phyloP scores from a whole-genome alignment of 2,888 invertebrate genomes.

The Brenthis hecate region DNA sequence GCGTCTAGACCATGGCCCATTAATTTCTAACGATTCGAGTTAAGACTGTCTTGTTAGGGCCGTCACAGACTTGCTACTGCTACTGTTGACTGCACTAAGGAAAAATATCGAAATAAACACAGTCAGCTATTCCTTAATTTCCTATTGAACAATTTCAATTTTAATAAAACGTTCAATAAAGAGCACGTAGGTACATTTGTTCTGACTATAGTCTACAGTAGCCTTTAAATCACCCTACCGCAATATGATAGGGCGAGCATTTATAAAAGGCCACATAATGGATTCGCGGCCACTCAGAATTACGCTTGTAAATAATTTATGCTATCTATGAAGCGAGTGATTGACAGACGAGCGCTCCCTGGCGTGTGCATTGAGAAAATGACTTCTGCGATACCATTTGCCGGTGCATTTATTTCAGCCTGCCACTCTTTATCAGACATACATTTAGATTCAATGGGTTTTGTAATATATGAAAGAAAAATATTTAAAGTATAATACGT shows the following conservation, averaged over 20 bases:
- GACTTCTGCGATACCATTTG: constrained; percentile 32
- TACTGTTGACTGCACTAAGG: background rate
- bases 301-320: constrained; percentile 79
- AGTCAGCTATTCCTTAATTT: background rate
- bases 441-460: constrained; percentile 28
- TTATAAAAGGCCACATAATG: constrained; percentile 70
- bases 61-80: background rate
- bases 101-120: background rate
- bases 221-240: constrained; percentile 50
- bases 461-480: background rate
- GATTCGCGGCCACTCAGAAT: constrained; percentile 72
- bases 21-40: constrained; percentile 70
- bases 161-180: constrained; percentile 6
- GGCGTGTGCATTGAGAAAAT: constrained; percentile 45
- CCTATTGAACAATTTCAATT: constrained; percentile 4
- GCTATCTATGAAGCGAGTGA: constrained; percentile 66
- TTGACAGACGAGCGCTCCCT: constrained; percentile 67
- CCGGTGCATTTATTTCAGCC: constrained; percentile 35
- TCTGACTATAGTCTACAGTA: constrained; percentile 22
- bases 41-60: constrained; percentile 59
- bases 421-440: constrained; percentile 32
- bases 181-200: constrained; percentile 4
- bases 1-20: constrained; percentile 67
- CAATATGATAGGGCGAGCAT: constrained; percentile 49
- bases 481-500: background rate